Evolutionary conservation across 2,113 vertebrate genomes (phyloP).

Genomic region (Tylochromis polylepis): DNA sequence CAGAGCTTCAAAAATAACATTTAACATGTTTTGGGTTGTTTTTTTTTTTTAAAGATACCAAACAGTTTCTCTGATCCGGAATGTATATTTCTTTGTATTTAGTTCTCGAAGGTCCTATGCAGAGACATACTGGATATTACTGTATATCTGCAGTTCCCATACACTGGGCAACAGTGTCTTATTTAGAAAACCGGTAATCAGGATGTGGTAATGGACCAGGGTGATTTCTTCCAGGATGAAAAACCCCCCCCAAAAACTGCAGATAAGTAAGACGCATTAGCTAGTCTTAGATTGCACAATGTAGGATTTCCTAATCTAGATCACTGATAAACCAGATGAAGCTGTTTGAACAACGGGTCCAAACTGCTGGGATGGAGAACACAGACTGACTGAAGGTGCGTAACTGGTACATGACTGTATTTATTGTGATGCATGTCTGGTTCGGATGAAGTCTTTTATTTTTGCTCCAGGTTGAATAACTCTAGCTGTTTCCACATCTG

Average conservation of each 20-base stretch:
- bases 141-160: background rate
- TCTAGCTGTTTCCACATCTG: background rate
- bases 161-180: background rate
- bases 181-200: background rate
- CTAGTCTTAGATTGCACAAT: background rate
- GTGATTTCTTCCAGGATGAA: background rate
- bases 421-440: background rate
- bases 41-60: background rate
- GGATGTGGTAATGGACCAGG: background rate
- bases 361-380: background rate
- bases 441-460: background rate
- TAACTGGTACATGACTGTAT: background rate
- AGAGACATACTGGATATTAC: background rate
- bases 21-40: background rate
- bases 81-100: background rate
- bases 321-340: background rate
- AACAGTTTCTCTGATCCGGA: background rate
- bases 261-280: background rate
- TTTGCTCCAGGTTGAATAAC: background rate
- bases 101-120: background rate
- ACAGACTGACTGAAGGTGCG: background rate
- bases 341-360: background rate
- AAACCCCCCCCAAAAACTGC: accelerated
- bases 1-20: background rate
- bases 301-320: background rate